Evolutionary conservation across 2,113 vertebrate genomes (phyloP).

Genomic region (Lophura nycthemera): DNA sequence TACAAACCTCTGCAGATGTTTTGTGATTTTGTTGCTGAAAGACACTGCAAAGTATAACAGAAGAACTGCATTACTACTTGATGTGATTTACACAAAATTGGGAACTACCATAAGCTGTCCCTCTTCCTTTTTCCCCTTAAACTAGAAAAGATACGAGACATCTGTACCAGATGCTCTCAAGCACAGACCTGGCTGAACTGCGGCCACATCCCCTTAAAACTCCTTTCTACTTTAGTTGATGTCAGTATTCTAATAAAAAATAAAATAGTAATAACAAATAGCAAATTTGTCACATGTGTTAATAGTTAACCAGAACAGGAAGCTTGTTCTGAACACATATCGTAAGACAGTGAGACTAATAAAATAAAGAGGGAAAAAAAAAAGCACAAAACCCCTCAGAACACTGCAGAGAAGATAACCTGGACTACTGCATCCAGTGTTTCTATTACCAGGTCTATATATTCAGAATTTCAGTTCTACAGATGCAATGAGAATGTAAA

Average conservation of each 20-base stretch:
- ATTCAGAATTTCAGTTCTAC: not conserved
- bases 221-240: not conserved
- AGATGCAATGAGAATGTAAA: not conserved
- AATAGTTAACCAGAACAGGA: not conserved
- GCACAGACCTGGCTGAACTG: not conserved
- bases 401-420: not conserved
- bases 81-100: not conserved
- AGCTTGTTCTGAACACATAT: not conserved
- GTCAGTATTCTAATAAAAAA: not conserved
- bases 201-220: not conserved
- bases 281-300: not conserved
- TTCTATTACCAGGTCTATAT: accelerated
- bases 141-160: not conserved
- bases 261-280: not conserved
- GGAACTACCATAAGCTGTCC: not conserved
- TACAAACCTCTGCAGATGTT: not conserved
- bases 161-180: not conserved
- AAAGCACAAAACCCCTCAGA: not conserved
- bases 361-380: not conserved
- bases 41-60: not conserved
- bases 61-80: too few species aligned
- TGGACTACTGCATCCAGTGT: not conserved
- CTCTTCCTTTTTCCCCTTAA: not conserved
- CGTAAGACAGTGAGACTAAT: not conserved
- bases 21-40: not conserved